phyloP scores from a whole-genome alignment of 2,113 vertebrate species.

The Sclerurus mexicanus region DNA sequence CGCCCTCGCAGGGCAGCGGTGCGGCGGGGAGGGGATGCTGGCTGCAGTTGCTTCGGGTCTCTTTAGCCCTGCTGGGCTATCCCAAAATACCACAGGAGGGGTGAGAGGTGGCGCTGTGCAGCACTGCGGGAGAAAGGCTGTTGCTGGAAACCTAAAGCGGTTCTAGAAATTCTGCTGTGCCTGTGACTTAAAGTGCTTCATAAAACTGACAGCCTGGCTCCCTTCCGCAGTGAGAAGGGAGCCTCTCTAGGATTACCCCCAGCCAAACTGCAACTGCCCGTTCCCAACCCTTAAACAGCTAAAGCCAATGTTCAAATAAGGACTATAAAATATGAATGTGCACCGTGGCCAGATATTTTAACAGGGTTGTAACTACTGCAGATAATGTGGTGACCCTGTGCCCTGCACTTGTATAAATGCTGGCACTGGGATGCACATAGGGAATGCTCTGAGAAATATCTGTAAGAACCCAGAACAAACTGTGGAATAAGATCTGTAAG shows the following conservation, averaged over 20 bases:
- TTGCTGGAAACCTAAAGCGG: background rate
- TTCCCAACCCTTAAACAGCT: background rate
- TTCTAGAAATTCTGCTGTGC: background rate
- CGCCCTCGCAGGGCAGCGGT: rapidly evolving
- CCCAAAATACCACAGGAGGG: background rate
- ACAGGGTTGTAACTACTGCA: background rate
- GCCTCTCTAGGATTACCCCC: background rate
- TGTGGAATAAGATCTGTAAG: background rate
- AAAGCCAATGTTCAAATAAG: background rate
- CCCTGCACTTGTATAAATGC: background rate
- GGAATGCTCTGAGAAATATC: background rate
- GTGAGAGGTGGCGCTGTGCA: background rate
- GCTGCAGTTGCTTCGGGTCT: background rate
- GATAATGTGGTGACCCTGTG: background rate
- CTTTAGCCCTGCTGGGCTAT: background rate
- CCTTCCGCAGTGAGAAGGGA: background rate
- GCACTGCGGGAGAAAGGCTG: background rate
- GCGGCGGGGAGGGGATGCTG: background rate
- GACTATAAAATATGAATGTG: background rate
- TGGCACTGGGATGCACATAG: rapidly evolving
- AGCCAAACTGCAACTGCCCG: background rate
- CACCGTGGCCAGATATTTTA: background rate
- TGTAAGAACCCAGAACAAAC: background rate
- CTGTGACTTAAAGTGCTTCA: background rate
- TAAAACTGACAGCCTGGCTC: background rate